Evolutionary conservation across 2,113 vertebrate species (phyloP), one percentile per base, ranked within the genome.

Genomic region (Lota lota): DNA sequence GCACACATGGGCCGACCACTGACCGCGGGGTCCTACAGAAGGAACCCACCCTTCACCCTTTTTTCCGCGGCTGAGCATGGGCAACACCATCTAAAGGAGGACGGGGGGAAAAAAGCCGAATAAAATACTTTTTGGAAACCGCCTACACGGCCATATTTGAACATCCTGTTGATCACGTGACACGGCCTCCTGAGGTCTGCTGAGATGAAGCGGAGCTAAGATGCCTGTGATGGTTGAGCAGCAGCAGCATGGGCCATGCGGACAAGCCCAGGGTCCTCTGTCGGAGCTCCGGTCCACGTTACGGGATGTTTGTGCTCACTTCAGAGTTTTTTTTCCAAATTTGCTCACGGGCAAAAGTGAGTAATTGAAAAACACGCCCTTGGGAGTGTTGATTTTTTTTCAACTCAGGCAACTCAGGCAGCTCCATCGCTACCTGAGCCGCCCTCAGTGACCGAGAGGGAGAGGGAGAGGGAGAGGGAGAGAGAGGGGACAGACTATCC

Each of bases 401-500:
- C 85, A 73, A 77, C 72, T 69, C 64, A n/a, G n/a, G n/a, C n/a
- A n/a, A n/a, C n/a, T n/a, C n/a, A n/a, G n/a, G n/a, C n/a, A n/a
- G n/a, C n/a, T n/a, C n/a, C 80, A 79, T 87, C 36, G 85, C 83
- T 82, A 79, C 76, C 72, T 81, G 74, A 79, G 80, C 69, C 69
- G 81, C 78, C 72, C 73, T 80, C 65, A 59, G 74, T 76, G 82
- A 87, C 64, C 56, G 79, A 74, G 75, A 73, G 75, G 65, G 59
- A 36, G n/a, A 24, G 24, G 18, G 58, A 16, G 19, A 3, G 58
- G n/a, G 58, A 22, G 17, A 22, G 59, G 8, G 28, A 40, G 47
- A 4, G 78, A 82, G 79, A 76, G 85, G 85, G 83, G 85, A 87
- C 82, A 81, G 64, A 84, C 82, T 83, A 77, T 87, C 80, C 85